Conservation (phyloP, 2,113 vertebrate species). For the Poeciliopsis retropinna region DNA sequence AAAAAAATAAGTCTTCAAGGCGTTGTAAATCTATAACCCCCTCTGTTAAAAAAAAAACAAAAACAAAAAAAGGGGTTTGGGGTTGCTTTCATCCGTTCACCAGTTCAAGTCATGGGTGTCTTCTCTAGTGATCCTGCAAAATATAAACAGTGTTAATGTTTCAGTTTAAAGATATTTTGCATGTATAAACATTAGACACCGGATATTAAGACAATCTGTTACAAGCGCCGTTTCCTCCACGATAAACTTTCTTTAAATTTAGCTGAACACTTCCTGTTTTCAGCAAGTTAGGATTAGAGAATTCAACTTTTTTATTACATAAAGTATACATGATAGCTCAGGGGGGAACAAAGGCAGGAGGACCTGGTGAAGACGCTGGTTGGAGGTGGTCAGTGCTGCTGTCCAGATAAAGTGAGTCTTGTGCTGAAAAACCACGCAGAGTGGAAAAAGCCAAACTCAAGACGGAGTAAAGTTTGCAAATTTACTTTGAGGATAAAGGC, state of each 20-base stretch:
- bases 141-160: slow-evolving; percentile 2
- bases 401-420: background rate
- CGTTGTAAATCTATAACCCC: slow-evolving; percentile 93
- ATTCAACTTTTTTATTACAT: no score
- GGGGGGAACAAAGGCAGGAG: background rate
- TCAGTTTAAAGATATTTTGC: background rate
- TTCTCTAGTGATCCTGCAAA: slow-evolving; percentile 92
- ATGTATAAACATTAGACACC: background rate
- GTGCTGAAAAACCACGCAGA: background rate
- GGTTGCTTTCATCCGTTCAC: slow-evolving; percentile 83
- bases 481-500: no score
- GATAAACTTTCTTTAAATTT: no score
- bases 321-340: background rate
- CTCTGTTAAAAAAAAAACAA: slow-evolving; percentile 87
- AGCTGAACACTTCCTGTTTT: no score
- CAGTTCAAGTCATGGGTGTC: slow-evolving; percentile 80
- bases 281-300: no score
- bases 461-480: background rate
- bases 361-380: background rate
- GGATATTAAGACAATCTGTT: no score
- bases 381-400: background rate
- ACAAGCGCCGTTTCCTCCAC: no score
- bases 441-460: background rate
- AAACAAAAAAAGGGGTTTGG: slow-evolving; percentile 13
- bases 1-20: slow-evolving; percentile 91